Evolutionary conservation across 1,140 invertebrate genomes (phyloP), one percentile per base, ranked within the genome.

Genomic region (Eciton burchellii): DNA sequence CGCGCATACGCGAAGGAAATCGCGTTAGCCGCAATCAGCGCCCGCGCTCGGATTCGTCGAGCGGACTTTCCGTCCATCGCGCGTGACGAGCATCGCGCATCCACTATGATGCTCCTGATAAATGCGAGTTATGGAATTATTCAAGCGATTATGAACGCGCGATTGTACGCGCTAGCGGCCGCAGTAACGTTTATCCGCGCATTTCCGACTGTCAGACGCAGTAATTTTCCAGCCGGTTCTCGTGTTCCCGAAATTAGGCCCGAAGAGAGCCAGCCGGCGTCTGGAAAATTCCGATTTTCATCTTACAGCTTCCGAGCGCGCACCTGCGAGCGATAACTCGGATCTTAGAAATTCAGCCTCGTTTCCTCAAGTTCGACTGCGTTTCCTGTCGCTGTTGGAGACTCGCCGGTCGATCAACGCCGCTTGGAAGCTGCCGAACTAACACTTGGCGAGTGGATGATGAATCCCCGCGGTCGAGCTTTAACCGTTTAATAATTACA

Each of bases 151-250:
- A 21, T 62, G 47, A 74, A 49, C n/a, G 26, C 24, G 8, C n/a
- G 26, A 47, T 49, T 74, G 43, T 49, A 49, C 43, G 41, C 12
- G 43, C 49, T 62, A 49, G n/a, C 49, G n/a, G 12, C 19, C 5
- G 14, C n/a, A n/a, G n/a, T 74, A 74, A 49, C 6, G n/a, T 11
- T 60, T 16, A 29, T 1, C 6, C 41, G 24, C 12, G 43, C 62
- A 63, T 62, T 62, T 74, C 16, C 12, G 56, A 45, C 2, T 35
- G 57, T 74, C 72, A 74, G n/a, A 8, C n/a, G 21, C 57, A 74
- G 41, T 35, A 35, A 35, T 2, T 35, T 35, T 35, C 35, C 35
- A 35, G 6, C 35, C 2, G 35, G 6, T 35, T 35, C 35, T 35
- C 35, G 6, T 35, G 6, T 35, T 6, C 35, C 35, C 6, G 35